These are phyloP conservation scores for Andrena praecox DNA, from an alignment of 2,888 invertebrate genomes.

Conservation along the genomic window DNA sequence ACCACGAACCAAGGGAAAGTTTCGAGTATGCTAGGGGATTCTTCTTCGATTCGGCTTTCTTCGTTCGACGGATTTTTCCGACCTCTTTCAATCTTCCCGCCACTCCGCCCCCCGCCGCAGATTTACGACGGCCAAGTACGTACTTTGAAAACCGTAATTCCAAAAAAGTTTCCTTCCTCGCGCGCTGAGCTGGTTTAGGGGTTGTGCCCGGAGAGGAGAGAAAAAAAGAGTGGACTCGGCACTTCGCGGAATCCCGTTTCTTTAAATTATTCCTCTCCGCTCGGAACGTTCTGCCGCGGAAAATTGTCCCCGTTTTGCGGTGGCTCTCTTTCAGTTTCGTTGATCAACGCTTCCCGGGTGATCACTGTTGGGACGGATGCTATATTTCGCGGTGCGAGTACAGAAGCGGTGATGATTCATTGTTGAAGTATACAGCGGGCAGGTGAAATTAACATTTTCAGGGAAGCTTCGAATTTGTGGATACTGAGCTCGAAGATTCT, in stretches of 20 bases:
- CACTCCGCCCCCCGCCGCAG: slow-evolving; percentile 19
- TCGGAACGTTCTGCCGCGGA: not conserved
- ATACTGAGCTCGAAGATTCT: no score
- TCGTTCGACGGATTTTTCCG: slow-evolving; percentile 41
- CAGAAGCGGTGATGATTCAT: no score
- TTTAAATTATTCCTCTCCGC: slow-evolving; percentile 37
- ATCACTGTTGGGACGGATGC: not conserved
- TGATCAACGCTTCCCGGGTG: not conserved
- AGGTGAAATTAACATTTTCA: no score
- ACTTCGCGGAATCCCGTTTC: slow-evolving; percentile 24
- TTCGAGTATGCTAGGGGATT: slow-evolving; percentile 44
- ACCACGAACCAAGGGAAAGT: slow-evolving; percentile 47
- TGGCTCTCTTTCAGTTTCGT: not conserved
- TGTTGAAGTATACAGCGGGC: no score
- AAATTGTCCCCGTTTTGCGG: not conserved
- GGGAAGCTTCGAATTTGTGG: no score
- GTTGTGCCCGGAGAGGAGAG: slow-evolving; percentile 9
- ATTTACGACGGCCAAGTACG: slow-evolving; percentile 63
- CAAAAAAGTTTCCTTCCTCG: slow-evolving; percentile 48
- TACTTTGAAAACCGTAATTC: slow-evolving; percentile 61
- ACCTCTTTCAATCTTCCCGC: slow-evolving; percentile 19
- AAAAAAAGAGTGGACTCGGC: slow-evolving; percentile 16
- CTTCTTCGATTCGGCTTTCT: slow-evolving; percentile 46
- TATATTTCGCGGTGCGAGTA: no score
- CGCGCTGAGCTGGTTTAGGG: slow-evolving; percentile 33